Evolutionary conservation across 2,888 invertebrate genomes (phyloP).

Genomic region (Drosophila diplacantha): DNA sequence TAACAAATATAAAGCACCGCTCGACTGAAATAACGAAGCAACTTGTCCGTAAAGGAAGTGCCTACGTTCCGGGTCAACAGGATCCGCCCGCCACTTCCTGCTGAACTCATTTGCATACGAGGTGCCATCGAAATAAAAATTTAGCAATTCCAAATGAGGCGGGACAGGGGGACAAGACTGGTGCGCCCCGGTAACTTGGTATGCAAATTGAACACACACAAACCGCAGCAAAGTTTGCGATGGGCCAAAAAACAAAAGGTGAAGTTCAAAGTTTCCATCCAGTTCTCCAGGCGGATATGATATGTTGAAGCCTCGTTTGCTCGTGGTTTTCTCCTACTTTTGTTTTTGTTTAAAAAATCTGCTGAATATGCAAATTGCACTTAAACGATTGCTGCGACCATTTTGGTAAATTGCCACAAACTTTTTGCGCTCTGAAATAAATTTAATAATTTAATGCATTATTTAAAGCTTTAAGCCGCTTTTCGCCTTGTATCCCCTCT

Average conservation of each 20-base stretch:
- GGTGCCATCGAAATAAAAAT: constrained; percentile 54
- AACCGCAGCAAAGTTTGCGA: constrained; percentile 34
- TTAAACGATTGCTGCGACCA: constrained; percentile 35
- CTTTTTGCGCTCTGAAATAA: constrained; percentile 25
- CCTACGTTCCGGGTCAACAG: constrained; percentile 45
- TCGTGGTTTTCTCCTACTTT: constrained; percentile 14
- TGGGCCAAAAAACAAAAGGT: constrained; percentile 32
- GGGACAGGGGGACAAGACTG: neutral
- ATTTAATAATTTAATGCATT: constrained; percentile 43
- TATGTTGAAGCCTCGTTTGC: constrained; percentile 19
- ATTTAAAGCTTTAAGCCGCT: constrained; percentile 34
- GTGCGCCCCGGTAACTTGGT: constrained; percentile 24
- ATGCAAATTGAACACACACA: constrained; percentile 56
- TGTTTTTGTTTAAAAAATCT: constrained; percentile 25
- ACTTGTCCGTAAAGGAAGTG: constrained; percentile 51
- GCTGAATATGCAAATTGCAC: constrained; percentile 61
- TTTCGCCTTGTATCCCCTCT: constrained; percentile 25
- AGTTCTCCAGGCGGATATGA: constrained; percentile 20
- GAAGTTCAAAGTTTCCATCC: constrained; percentile 38
- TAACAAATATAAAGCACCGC: constrained; percentile 32
- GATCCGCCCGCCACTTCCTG: constrained; percentile 18
- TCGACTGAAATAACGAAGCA: constrained; percentile 57
- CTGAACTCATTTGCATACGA: constrained; percentile 57
- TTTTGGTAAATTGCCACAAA: constrained; percentile 41
- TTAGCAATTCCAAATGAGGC: constrained; percentile 30